Evolutionary conservation across 1,140 invertebrate genomes (phyloP).

Genomic region (Drosophila busckii): DNA sequence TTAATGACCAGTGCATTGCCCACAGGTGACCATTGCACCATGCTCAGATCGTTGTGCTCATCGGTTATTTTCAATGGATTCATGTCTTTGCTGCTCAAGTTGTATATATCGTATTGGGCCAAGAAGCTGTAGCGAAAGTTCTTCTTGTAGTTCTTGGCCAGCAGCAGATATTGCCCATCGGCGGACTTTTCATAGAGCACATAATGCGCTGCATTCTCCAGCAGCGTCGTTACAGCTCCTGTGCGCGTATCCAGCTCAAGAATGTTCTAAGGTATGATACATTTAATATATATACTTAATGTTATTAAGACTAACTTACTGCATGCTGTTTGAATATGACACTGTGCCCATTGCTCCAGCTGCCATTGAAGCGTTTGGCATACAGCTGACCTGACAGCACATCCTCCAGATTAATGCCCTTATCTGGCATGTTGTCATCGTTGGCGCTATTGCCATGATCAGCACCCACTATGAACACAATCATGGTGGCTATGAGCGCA

Average conservation of each 20-base stretch:
- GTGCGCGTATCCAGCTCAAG: constrained; percentile 61
- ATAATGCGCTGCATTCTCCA: constrained; percentile 47
- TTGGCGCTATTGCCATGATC: constrained; percentile 18
- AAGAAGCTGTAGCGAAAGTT: constrained; percentile 83
- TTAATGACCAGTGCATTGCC: constrained; percentile 86
- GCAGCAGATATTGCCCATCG: constrained; percentile 57
- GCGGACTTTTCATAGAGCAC: constrained; percentile 67
- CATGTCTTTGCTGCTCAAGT: constrained; percentile 79
- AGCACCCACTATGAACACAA: constrained; percentile 44
- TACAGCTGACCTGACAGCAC: constrained; percentile 79
- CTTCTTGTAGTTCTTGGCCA: constrained; percentile 77
- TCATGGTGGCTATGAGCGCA: constrained; percentile 45
- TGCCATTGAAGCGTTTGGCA: constrained; percentile 80
- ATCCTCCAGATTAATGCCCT: constrained; percentile 78
- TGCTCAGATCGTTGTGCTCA: constrained; percentile 36
- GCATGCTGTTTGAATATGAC: constrained; percentile 53
- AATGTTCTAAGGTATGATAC: constrained; percentile 33
- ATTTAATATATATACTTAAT: not conserved
- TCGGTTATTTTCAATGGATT: constrained; percentile 46
- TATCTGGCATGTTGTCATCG: constrained; percentile 14
- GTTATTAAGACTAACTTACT: constrained; percentile 34
- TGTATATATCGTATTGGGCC: constrained; percentile 82
- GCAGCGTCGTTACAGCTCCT: constrained; percentile 17
- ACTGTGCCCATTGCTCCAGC: constrained; percentile 80
- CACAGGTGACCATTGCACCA: constrained; percentile 70